Evolutionary conservation across 2,797 vertebrate species (phyloP).

Genomic region (Trachops cirrhosus): DNA sequence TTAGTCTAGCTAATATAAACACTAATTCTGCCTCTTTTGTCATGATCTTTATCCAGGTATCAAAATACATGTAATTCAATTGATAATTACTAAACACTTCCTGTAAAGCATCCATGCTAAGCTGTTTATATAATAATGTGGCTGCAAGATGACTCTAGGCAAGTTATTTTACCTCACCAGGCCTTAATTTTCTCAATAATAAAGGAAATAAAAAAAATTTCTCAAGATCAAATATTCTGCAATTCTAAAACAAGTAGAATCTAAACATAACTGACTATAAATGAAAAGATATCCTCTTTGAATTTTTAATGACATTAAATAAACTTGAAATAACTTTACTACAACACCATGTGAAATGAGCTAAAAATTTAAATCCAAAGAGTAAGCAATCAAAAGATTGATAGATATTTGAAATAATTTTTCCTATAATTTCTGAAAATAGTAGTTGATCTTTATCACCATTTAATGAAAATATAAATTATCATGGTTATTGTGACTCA

Average conservation of each 20-base stretch:
- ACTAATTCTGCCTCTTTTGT: neutral
- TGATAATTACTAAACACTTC: neutral
- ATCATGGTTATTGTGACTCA: neutral
- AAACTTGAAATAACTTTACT: neutral
- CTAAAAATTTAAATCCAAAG: constrained; percentile 37
- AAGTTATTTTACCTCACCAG: neutral
- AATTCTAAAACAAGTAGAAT: constrained; percentile 37
- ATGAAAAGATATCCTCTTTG: neutral
- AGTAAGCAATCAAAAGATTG: neutral
- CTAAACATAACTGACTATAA: neutral
- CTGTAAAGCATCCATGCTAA: neutral
- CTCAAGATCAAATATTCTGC: constrained; percentile 15
- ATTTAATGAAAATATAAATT: constrained; percentile 39
- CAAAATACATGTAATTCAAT: neutral
- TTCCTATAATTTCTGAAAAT: neutral
- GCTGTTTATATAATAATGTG: constrained; percentile 8
- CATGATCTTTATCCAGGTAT: neutral
- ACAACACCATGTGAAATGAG: neutral
- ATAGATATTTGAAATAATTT: neutral
- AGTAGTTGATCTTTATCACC: neutral
- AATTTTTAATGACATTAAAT: neutral
- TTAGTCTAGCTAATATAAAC: neutral
- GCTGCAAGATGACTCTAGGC: neutral
- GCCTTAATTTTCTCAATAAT: neutral
- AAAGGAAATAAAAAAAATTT: neutral